A percentile compares a stretch with the other conserved stretches of the same genome.
These are phyloP conservation scores for Cottoperca gobio DNA, from an alignment of 2,797 vertebrate species.

Conservation along the genomic window DNA sequence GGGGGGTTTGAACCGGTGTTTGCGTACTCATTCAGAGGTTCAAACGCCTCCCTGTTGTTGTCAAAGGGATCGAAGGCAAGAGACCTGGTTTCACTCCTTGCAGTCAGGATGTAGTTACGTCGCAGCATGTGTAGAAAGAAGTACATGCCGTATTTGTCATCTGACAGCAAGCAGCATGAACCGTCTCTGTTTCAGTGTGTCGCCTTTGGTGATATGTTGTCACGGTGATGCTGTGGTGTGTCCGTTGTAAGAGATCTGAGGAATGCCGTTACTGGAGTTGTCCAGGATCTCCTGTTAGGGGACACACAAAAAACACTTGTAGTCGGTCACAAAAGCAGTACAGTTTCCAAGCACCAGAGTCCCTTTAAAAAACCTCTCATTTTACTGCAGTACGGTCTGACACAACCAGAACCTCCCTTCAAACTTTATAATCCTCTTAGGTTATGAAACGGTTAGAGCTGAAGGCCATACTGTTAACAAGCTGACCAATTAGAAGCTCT, in stretches of 20 bases:
- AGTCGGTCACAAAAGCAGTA: no score
- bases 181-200: conserved; percentile 26
- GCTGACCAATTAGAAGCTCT: neutral
- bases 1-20: conserved; percentile 23
- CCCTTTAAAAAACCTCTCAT: no score
- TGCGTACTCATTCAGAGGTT: conserved; percentile 63
- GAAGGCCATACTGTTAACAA: neutral
- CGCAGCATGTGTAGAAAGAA: conserved; percentile 31
- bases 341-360: no score
- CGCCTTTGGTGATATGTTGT: conserved; percentile 27
- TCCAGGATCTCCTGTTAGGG: conserved; percentile 92
- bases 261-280: conserved; percentile 93
- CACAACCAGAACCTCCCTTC: no score
- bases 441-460: no score
- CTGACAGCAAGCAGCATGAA: conserved; percentile 16
- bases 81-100: conserved; percentile 18
- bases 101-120: conserved; percentile 21
- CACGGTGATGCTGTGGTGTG: conserved; percentile 81
- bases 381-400: no score
- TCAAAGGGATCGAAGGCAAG: neutral
- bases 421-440: neutral
- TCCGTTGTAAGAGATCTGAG: conserved; percentile 94
- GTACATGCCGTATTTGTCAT: conserved; percentile 36
- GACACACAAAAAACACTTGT: conserved; percentile 21
- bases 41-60: neutral